Evolutionary conservation across 1,140 invertebrate genomes (phyloP).

Genomic region (Probaryconus sp.): DNA sequence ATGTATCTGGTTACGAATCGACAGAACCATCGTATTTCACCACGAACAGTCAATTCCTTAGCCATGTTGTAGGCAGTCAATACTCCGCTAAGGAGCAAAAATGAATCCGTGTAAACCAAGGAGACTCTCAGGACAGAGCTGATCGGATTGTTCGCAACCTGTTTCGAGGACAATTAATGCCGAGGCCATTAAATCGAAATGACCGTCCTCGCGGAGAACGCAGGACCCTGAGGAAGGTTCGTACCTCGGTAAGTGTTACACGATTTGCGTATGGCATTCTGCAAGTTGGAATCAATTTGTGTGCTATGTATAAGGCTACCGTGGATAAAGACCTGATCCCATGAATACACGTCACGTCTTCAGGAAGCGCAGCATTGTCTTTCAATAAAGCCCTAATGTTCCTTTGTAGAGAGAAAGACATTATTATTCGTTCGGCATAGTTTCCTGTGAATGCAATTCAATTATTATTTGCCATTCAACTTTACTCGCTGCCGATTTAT

Average conservation of each 20-base stretch:
- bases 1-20: slow-evolving; percentile 81
- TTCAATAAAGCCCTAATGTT: slow-evolving; percentile 70
- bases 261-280: slow-evolving; percentile 82
- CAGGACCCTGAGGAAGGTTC: slow-evolving; percentile 61
- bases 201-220: slow-evolving; percentile 57
- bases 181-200: slow-evolving; percentile 60
- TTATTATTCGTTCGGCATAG: slow-evolving; percentile 76
- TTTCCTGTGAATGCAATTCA: slow-evolving; percentile 64
- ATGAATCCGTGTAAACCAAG: slow-evolving; percentile 82
- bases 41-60: slow-evolving; percentile 76
- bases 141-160: slow-evolving; percentile 80
- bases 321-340: slow-evolving; percentile 81
- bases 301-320: slow-evolving; percentile 80
- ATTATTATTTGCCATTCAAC: slow-evolving; percentile 50
- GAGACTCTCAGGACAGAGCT: slow-evolving; percentile 81
- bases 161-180: slow-evolving; percentile 65
- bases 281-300: slow-evolving; percentile 81
- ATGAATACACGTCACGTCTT: slow-evolving; percentile 82
- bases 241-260: slow-evolving; percentile 80
- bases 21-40: slow-evolving; percentile 79
- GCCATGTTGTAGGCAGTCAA: slow-evolving; percentile 81
- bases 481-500: slow-evolving; percentile 39
- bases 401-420: slow-evolving; percentile 79
- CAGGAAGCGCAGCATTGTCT: slow-evolving; percentile 60
- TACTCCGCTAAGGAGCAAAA: slow-evolving; percentile 82